Base-by-base conservation (phyloP, 2,113 vertebrate genomes). In the Galbula dea region DNA sequence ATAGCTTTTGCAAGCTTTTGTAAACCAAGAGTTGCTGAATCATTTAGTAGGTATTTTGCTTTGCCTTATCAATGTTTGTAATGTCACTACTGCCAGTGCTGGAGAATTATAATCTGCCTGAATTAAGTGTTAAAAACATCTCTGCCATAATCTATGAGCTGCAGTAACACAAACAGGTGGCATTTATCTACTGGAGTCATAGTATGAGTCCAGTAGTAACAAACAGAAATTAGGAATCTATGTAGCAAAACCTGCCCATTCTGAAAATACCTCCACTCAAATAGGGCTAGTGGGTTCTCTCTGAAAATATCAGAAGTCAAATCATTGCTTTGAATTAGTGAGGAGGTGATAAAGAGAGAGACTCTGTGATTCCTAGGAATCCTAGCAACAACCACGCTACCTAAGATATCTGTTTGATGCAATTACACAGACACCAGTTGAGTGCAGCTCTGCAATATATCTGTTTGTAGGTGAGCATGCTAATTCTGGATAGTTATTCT, bases 401-500 rank as follows among this genome's bases (percentile, higher is more conserved):
- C 82, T 22, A 58, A 89, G 46, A 49, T 80, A 80, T 17, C 9
- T 8, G 24, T 78, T 67, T 90, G 68, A 63, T 67, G 75, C 67
- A 88, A 29, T 80, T 88, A 86, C 72, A 74, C 58, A 77, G 83
- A 69, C 83, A 75, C 67, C 46, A 17, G 30, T 54, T 94, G 83
- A 89, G 79, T 91, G 75, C 39, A 74, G 59, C 46, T 91, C 63
- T 89, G 85, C 49, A 80, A n/a, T 76, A 3, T 54, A 65, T 57
- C 78, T 89, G 4, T 83, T 91, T 75, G 57, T 83, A 86, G 75
- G 82, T 94, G 63, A 89, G 67, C 49, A 16, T 73, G 59, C 55
- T 93, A 91, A 85, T 89, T 95, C 63, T 80, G 63, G 72, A 14
- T 93, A 55, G 79, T 94, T 86, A 83, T 95, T 94, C 51, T 88